Percentiles rank a stretch among this genome's conserved stretches.
Conservation (phyloP, 2,113 vertebrate genomes). For the Sigmodon hispidus region DNA sequence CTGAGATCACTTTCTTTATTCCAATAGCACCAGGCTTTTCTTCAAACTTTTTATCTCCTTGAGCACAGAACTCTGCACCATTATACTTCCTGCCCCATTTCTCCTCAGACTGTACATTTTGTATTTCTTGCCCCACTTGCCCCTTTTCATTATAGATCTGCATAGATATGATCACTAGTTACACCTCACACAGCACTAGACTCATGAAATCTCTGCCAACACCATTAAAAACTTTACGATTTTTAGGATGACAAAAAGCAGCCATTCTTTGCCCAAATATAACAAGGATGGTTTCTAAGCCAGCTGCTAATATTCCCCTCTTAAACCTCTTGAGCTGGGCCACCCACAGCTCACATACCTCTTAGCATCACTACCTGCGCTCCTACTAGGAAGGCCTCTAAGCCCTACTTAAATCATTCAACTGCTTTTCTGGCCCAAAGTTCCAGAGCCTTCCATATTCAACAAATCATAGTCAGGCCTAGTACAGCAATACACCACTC, state of each 20-base stretch:
- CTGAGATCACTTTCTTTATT: neutral
- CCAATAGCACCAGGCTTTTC: neutral
- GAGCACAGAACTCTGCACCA: neutral
- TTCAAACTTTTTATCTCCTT: neutral
- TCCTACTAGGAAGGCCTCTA: neutral
- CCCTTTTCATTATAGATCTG: neutral
- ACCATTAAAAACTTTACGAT: neutral
- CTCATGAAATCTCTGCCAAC: neutral
- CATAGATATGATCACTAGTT: neutral
- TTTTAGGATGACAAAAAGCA: neutral
- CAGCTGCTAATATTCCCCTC: neutral
- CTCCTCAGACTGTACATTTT: neutral
- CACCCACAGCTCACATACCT: neutral
- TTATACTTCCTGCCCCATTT: neutral
- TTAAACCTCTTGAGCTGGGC: neutral
- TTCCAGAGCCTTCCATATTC: neutral
- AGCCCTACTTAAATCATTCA: neutral
- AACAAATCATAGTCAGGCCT: neutral
- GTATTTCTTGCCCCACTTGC: accelerated
- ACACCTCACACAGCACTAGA: neutral
- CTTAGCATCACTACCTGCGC: neutral
- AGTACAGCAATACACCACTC: neutral
- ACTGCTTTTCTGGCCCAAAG: neutral
- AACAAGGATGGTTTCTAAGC: neutral
- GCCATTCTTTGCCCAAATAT: neutral